These are phyloP conservation scores for Zelleria hepariella DNA, from an alignment of 2,888 invertebrate species.

Conservation along the genomic window DNA sequence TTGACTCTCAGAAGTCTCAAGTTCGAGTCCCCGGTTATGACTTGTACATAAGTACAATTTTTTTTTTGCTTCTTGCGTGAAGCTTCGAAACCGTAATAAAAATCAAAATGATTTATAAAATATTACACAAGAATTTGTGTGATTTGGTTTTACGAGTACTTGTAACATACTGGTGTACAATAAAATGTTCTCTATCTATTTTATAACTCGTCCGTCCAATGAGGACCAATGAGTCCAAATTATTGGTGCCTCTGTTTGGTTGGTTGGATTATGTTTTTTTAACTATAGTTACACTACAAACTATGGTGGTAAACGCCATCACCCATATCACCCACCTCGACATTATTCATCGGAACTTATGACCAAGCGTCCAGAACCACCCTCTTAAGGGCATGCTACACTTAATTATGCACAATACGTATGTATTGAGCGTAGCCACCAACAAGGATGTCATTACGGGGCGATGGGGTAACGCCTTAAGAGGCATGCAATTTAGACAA, in stretches of 20 bases:
- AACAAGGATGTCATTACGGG: conserved; percentile 54
- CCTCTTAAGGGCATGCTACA: background rate
- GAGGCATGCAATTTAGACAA: conserved; percentile 59
- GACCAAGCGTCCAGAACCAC: background rate
- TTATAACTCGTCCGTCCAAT: too few species aligned
- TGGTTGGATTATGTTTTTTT: background rate
- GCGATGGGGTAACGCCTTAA: conserved; percentile 38
- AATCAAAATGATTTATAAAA: too few species aligned
- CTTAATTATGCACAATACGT: conserved; percentile 28
- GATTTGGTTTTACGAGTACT: too few species aligned
- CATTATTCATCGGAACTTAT: background rate
- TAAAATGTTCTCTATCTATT: too few species aligned
- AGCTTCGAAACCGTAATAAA: too few species aligned
- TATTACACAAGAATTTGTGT: too few species aligned
- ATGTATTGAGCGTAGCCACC: conserved; percentile 23
- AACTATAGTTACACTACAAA: background rate
- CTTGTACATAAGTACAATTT: too few species aligned
- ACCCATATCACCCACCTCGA: background rate
- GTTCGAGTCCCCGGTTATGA: too few species aligned
- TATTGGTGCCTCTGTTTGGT: too few species aligned
- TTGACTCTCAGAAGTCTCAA: background rate
- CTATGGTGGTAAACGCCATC: background rate
- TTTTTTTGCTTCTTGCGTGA: too few species aligned
- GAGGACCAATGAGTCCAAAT: too few species aligned
- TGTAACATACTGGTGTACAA: too few species aligned